Percentiles rank a stretch among this genome's conserved stretches.
Conservation (phyloP, 2,113 vertebrate species). For the Apteryx owenii region DNA sequence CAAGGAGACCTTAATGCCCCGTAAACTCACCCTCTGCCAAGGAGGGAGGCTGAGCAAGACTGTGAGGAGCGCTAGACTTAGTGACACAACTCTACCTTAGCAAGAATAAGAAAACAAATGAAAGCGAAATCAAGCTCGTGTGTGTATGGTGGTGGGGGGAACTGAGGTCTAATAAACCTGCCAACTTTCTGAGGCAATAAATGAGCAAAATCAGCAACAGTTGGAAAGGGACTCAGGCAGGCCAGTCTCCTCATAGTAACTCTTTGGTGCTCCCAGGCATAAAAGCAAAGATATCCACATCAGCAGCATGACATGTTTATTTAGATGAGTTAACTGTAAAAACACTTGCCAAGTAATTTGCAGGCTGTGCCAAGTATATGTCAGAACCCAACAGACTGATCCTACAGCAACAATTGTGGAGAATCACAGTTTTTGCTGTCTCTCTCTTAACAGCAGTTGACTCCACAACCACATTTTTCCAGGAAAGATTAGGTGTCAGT, state of each 20-base stretch:
- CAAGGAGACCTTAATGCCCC: not conserved
- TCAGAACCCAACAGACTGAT: constrained; percentile 32
- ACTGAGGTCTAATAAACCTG: not conserved
- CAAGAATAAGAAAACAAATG: not conserved
- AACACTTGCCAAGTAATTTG: constrained; percentile 38
- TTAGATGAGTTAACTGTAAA: constrained; percentile 57
- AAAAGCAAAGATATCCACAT: constrained; percentile 8
- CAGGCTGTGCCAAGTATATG: constrained; percentile 27
- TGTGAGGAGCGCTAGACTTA: not conserved
- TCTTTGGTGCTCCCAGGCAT: not conserved
- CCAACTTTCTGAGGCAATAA: not conserved
- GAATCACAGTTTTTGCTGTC: not conserved
- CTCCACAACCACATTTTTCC: not conserved
- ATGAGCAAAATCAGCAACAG: constrained; percentile 11
- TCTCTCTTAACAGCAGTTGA: not conserved
- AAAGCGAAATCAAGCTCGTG: not conserved
- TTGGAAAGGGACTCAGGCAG: not conserved
- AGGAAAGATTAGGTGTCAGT: constrained; percentile 9
- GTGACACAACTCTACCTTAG: not conserved
- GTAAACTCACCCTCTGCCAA: not conserved
- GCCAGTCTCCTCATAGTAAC: not conserved
- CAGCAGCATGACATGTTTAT: constrained; percentile 48
- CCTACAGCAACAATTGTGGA: not conserved
- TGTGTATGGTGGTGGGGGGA: not conserved
- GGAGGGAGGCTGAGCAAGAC: not conserved